Conservation (phyloP, 2,113 vertebrate species). For the Callipepla californica region DNA sequence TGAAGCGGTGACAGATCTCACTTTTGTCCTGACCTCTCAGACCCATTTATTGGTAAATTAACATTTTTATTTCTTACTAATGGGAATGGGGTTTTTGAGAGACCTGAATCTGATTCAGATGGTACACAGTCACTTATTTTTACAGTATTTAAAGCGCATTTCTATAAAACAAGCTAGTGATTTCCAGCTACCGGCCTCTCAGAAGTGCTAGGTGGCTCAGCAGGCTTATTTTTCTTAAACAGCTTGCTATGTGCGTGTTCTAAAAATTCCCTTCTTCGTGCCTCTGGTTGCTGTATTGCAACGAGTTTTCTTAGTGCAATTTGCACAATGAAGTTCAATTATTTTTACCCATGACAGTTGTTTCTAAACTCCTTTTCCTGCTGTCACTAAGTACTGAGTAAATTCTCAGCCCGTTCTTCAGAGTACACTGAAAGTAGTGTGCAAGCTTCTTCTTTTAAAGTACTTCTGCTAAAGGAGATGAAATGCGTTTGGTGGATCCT, state of each 20-base stretch:
- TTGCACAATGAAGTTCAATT: background rate
- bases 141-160: background rate
- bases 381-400: background rate
- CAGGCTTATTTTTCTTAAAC: background rate
- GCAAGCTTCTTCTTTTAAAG: background rate
- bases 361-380: background rate
- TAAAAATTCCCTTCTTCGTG: background rate
- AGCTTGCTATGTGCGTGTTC: background rate
- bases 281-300: background rate
- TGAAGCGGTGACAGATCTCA: fast-evolving
- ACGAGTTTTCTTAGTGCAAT: fast-evolving
- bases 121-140: background rate
- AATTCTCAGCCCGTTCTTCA: background rate
- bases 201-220: background rate
- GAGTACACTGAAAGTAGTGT: background rate
- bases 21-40: background rate
- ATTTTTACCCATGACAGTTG: background rate
- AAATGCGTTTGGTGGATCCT: background rate
- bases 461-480: background rate
- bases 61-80: background rate
- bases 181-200: background rate
- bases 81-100: background rate
- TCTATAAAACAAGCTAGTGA: background rate
- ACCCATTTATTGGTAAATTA: background rate
- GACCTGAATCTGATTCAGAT: background rate